Evolutionary conservation across 2,888 invertebrate genomes (phyloP), one percentile per base, ranked within the genome.

Genomic region (Lysandra coridon): DNA sequence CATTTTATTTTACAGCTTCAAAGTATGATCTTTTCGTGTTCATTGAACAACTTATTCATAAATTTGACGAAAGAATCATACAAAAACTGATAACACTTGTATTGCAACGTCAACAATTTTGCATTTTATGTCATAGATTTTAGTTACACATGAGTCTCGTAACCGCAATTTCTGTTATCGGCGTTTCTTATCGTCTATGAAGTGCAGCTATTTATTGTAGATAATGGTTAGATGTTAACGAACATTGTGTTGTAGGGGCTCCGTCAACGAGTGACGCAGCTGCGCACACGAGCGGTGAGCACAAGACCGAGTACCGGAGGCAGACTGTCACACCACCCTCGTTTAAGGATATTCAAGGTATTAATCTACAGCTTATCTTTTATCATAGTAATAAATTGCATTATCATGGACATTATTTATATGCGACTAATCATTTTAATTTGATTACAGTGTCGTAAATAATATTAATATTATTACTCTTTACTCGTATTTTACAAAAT

Each of bases 331-430:
- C 90, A 81, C 92, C 93, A 78, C 91, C 91, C 79, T 89, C 89
- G 76, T 90, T 85, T 82, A 91, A 86, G 82, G 92, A 93, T 86
- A 85, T 89, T 81, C 90, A 92, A 91, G 94, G 93, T 92, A 85
- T 83, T 81, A 78, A 80, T 80, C 40, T 14, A 6, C 57, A 60
- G 40, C 23, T n/a, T 17, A 78, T 37, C 23, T 30, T 10, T 62
- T 64, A 64, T 69, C 69, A 17, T 37, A 37, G 4, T 37, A 33
- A 69, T 33, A 64, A 30, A 64, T 23, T 64, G 64, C 30, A 12
- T 30, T 30, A 64, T 64, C 7, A 30, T 64, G 6, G 7, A 64
- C 64, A 62, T 23, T 49, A 40, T 40, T n/a, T 4, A n/a, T 23
- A 30, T 30, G 30, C 4, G 57, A 4, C 57, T 57, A 57, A 57